A percentile compares a stretch with the other conserved stretches of the same genome.
Evolutionary conservation across 2,113 vertebrate species (phyloP).

Genomic region (Macroglossus sobrinus): DNA sequence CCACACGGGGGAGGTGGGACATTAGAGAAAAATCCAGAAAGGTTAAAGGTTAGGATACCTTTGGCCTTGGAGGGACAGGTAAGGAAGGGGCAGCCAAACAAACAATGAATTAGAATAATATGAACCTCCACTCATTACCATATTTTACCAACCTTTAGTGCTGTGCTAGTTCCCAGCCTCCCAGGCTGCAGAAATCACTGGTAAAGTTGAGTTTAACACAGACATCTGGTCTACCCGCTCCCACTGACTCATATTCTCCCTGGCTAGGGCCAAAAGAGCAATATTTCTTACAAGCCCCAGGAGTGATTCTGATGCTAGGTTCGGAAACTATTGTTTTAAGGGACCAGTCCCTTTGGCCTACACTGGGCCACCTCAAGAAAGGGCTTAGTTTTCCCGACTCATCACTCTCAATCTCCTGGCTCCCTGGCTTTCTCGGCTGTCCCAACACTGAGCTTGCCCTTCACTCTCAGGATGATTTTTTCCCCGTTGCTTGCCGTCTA

Average conservation of each 20-base stretch:
- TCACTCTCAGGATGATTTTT: background rate
- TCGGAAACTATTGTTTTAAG: background rate
- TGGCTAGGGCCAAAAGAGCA: background rate
- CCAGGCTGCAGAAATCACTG: rapidly evolving
- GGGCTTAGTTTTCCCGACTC: background rate
- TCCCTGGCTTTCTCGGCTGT: background rate
- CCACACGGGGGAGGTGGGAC: no score
- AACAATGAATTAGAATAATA: background rate
- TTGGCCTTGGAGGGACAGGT: background rate
- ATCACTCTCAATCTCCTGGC: background rate
- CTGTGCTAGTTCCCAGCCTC: background rate
- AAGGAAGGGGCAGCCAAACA: background rate
- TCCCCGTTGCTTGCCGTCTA: background rate
- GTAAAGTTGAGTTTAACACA: background rate
- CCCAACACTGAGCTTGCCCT: background rate
- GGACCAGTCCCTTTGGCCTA: background rate
- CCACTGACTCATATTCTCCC: background rate
- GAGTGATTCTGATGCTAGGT: background rate
- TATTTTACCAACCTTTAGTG: background rate
- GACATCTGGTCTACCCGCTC: background rate
- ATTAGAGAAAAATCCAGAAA: background rate
- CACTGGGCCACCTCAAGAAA: background rate
- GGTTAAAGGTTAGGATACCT: background rate
- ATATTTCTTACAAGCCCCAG: background rate
- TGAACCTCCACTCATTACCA: background rate